Evolutionary conservation across 1,140 invertebrate species (phyloP), one percentile per base, ranked within the genome.

Genomic region (Zaprionus vittiger): DNA sequence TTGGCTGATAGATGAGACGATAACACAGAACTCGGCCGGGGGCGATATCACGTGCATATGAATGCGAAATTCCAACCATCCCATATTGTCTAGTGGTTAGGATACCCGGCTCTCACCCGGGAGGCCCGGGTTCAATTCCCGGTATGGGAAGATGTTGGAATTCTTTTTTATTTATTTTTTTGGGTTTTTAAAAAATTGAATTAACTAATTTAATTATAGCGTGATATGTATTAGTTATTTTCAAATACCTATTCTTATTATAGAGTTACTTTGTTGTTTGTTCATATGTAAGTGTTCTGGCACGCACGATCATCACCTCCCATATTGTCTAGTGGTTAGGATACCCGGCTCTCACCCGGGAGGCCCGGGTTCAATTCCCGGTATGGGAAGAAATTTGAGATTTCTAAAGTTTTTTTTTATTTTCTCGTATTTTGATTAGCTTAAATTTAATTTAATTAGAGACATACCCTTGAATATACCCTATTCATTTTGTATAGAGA

Each of bases 61-160:
- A 17, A 4, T 2, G 17, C 11, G 1, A 7, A 12, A 6, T 22
- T 17, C 2, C 37, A 78, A 47, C 56, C 49, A 75, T 93, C 93
- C 94, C 94, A 93, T 94, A 94, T 94, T 93, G 94, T 94, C 95
- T 96, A 96, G 95, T 96, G 95, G 95, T 95, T 96, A 96, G 95
- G 95, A 96, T 96, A 96, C 94, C 95, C 95, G 95, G 95, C 95
- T 96, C 94, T 96, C 95, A 96, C 95, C 95, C 95, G 95, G 95
- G 94, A 95, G 95, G 95, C 95, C 95, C 95, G 95, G 95, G 95
- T 96, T 96, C 96, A 95, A 96, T 96, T 96, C 96, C 96, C 95
- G 95, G 96, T 95, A 96, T 95, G 95, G 95, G 95, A 96, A 96
- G 15, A 95, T 95, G 28, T 11, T 2, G 7, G 4, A 22, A 0